These are phyloP conservation scores for Pempheris klunzingeri DNA, from an alignment of 2,797 vertebrate species.

Conservation along the genomic window DNA sequence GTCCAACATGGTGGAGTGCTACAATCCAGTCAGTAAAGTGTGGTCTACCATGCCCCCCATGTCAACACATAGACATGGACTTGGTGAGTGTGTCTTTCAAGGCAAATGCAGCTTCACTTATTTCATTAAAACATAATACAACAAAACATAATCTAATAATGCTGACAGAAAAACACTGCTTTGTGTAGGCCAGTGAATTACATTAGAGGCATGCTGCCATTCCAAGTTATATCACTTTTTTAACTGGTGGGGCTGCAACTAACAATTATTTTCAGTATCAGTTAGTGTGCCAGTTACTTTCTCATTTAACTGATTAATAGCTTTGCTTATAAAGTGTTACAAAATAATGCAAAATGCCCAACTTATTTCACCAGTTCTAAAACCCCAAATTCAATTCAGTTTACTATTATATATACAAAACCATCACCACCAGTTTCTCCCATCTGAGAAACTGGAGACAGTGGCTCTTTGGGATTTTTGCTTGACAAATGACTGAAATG, in stretches of 20 bases:
- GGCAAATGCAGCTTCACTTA: background rate
- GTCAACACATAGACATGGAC: constrained; percentile 97
- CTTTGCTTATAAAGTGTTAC: background rate
- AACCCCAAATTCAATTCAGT: background rate
- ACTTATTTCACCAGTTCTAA: background rate
- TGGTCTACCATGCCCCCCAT: constrained; percentile 99
- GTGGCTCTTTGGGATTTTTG: background rate
- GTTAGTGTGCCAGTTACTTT: background rate
- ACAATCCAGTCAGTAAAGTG: constrained; percentile 92
- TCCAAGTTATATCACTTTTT: background rate
- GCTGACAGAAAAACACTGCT: background rate
- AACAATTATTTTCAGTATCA: background rate
- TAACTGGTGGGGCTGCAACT: background rate
- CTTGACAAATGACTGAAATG: background rate
- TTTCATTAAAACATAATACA: background rate
- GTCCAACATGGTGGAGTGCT: constrained; percentile 96
- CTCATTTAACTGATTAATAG: background rate
- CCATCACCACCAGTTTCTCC: background rate
- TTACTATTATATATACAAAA: background rate
- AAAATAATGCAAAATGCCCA: background rate
- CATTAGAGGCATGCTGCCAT: too few species aligned
- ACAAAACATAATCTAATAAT: background rate
- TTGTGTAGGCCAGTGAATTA: background rate
- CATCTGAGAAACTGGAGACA: background rate
- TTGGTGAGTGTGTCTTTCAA: constrained; percentile 84